Evolutionary conservation across 1,140 invertebrate genomes (phyloP).

Genomic region (Parapsyche elsis): DNA sequence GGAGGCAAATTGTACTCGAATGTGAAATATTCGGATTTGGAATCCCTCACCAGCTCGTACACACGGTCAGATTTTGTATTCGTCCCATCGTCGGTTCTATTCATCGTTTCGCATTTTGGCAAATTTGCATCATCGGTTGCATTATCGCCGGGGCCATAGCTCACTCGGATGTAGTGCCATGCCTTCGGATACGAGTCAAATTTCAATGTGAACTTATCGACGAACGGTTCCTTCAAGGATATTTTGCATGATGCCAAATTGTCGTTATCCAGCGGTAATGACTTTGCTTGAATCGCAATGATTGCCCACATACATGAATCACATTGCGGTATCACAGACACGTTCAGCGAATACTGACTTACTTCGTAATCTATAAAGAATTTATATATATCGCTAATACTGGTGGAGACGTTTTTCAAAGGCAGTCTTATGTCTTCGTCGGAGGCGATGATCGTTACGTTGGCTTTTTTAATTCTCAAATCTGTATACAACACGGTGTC

Average conservation of each 20-base stretch:
- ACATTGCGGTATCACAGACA: slow-evolving; percentile 55
- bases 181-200: slow-evolving; percentile 69
- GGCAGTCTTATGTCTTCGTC: slow-evolving; percentile 57
- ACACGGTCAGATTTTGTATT: slow-evolving; percentile 54
- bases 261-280: slow-evolving; percentile 61
- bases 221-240: slow-evolving; percentile 57
- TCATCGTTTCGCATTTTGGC: slow-evolving; percentile 56
- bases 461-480: slow-evolving; percentile 64
- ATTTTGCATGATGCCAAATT: slow-evolving; percentile 61
- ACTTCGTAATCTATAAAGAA: slow-evolving; percentile 58
- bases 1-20: slow-evolving; percentile 76
- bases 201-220: slow-evolving; percentile 57
- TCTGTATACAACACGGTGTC: slow-evolving; percentile 70
- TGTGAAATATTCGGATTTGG: slow-evolving; percentile 76
- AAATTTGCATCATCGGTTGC: slow-evolving; percentile 35
- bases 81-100: slow-evolving; percentile 34
- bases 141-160: slow-evolving; percentile 54
- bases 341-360: slow-evolving; percentile 40
- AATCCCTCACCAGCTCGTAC: slow-evolving; percentile 72
- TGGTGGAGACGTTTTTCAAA: slow-evolving; percentile 60
- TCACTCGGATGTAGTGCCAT: slow-evolving; percentile 71
- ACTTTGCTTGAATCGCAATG: slow-evolving; percentile 62
- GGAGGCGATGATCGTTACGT: slow-evolving; percentile 59
- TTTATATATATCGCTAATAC: slow-evolving; percentile 59
- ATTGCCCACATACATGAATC: slow-evolving; percentile 52